phyloP scores from a whole-genome alignment of 2,113 vertebrate species.

The Dolichallabes microphthalmus region DNA sequence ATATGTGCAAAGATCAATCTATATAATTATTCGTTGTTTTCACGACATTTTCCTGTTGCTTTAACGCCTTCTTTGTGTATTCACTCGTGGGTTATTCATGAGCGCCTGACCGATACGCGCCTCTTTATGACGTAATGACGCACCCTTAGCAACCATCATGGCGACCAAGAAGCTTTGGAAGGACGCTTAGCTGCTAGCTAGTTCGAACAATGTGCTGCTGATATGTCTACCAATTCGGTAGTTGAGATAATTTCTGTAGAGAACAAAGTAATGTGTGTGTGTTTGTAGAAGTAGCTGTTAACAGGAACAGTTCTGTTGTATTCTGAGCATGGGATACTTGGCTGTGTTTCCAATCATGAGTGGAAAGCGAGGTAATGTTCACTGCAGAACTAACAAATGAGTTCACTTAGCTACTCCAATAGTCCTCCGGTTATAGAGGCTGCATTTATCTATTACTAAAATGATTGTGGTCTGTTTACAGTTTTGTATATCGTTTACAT shows the following conservation, averaged over 20 bases:
- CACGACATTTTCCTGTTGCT: background rate
- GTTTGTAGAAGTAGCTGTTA: background rate
- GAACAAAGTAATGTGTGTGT: background rate
- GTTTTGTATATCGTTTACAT: background rate
- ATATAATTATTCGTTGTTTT: background rate
- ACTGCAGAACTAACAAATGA: background rate
- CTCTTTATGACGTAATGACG: conserved; percentile 62
- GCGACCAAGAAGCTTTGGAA: conserved; percentile 66
- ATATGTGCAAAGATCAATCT: background rate
- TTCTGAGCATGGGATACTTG: conserved; percentile 51
- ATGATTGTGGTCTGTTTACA: background rate
- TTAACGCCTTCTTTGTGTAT: background rate
- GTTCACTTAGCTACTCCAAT: background rate
- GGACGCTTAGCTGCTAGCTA: conserved; percentile 28
- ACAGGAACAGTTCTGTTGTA: background rate
- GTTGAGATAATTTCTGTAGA: background rate
- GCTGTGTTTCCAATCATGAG: conserved; percentile 40
- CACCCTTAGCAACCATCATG: conserved; percentile 75
- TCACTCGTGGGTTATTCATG: conserved; percentile 21
- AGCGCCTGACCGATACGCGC: conserved; percentile 10
- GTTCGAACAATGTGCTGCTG: background rate
- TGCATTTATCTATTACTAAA: background rate
- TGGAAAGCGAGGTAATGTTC: conserved; percentile 45
- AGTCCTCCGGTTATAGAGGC: too few relatives aligned
- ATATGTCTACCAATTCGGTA: background rate